Conservation (phyloP, 2,888 invertebrate species). For the Ceramica pisi region DNA sequence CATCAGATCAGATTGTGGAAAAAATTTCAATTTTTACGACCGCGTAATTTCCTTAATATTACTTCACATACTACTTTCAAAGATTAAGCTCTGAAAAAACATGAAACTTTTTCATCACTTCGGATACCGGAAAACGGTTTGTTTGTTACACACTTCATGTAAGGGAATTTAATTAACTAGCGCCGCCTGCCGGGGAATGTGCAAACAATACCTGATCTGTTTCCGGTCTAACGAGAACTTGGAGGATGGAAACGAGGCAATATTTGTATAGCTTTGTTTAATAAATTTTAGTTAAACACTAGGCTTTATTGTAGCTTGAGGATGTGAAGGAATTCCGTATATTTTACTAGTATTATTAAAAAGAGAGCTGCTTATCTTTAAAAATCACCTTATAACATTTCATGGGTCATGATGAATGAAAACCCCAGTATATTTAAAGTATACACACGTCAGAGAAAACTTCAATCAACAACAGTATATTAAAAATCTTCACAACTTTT, state of each 20-base stretch:
- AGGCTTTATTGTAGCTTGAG: not conserved
- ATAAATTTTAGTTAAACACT: conserved; percentile 4
- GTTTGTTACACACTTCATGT: conserved; percentile 16
- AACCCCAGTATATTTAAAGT: not conserved
- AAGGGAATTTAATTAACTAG: conserved; percentile 48
- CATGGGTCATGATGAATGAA: not conserved
- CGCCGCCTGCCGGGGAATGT: conserved; percentile 19
- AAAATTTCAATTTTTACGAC: not conserved
- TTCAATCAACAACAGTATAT: conserved; percentile 30
- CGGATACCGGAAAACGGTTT: conserved; percentile 14
- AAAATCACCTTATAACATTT: not conserved
- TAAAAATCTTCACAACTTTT: conserved; percentile 2
- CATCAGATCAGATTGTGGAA: too few species aligned
- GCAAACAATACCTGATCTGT: conserved; percentile 33
- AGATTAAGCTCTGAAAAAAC: not conserved
- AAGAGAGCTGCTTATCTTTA: not conserved
- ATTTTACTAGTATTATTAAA: not conserved
- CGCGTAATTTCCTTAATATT: not conserved
- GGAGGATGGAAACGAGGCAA: conserved; percentile 33
- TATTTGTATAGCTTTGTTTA: conserved; percentile 33
- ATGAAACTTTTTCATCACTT: conserved; percentile 5
- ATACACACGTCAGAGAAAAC: not conserved
- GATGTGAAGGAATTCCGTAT: not conserved
- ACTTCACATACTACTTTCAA: not conserved
- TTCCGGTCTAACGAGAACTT: conserved; percentile 40